These are phyloP conservation scores for Protonibea diacanthus DNA, from an alignment of 2,797 vertebrate genomes.

Conservation along the genomic window DNA sequence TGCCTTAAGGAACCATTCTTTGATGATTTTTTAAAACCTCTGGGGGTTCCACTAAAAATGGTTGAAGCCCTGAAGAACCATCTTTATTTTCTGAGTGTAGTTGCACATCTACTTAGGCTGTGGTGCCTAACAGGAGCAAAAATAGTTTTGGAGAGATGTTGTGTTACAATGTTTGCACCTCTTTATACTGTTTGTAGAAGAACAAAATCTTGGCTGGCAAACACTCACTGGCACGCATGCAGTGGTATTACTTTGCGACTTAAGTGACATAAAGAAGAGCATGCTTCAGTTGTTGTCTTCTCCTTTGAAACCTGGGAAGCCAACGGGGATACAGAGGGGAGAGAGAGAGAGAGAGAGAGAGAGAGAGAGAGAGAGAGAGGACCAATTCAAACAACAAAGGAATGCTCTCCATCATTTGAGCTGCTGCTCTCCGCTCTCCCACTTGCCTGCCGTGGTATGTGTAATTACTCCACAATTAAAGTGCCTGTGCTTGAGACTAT, in stretches of 20 bases:
- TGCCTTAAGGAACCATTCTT: too few species aligned
- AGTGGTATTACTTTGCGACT: conserved; percentile 10
- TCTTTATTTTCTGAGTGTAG: neutral
- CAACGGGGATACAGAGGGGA: conserved; percentile 45
- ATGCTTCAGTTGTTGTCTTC: conserved; percentile 29
- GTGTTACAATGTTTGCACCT: neutral
- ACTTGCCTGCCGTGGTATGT: conserved; percentile 75
- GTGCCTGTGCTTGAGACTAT: conserved; percentile 61
- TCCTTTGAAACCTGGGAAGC: conserved; percentile 72
- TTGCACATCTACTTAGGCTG: neutral
- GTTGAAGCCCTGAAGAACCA: too few species aligned
- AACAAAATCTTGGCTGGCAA: neutral
- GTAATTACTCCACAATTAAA: conserved; percentile 83
- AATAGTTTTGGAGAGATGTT: neutral
- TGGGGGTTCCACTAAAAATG: too few species aligned
- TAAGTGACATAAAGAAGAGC: conserved; percentile 21
- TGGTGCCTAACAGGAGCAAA: neutral
- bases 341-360: conserved; percentile 23
- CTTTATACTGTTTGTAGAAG: neutral
- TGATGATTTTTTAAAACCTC: too few species aligned
- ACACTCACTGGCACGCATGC: conserved; percentile 8
- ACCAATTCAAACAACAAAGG: conserved; percentile 74
- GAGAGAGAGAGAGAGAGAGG: conserved; percentile 27
- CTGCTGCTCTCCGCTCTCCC: conserved; percentile 66
- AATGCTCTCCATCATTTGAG: conserved; percentile 69